These are phyloP conservation scores for Cepaea nemoralis DNA, from an alignment of 1,140 invertebrate genomes.

Conservation along the genomic window DNA sequence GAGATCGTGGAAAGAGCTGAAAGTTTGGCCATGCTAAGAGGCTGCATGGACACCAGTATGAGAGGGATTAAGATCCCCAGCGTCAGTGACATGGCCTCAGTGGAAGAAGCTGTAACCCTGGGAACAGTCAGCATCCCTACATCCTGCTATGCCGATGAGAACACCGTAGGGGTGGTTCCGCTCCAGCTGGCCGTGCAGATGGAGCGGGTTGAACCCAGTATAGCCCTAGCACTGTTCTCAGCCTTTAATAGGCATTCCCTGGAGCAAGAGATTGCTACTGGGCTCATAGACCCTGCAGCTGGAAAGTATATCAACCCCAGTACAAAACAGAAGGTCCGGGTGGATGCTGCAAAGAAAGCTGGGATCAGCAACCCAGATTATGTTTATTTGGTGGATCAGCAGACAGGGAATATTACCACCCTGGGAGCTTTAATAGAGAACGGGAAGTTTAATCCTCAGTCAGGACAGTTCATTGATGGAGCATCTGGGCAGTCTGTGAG, in stretches of 20 bases:
- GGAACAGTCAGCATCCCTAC: slow-evolving; percentile 60
- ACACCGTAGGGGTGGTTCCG: slow-evolving; percentile 48
- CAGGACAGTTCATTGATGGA: slow-evolving; percentile 81
- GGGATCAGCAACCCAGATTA: slow-evolving; percentile 60
- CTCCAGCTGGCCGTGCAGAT: slow-evolving; percentile 57
- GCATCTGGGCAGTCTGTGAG: slow-evolving; percentile 80
- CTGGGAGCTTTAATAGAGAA: slow-evolving; percentile 57
- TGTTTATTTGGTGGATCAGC: slow-evolving; percentile 63
- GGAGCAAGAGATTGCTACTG: slow-evolving; percentile 81
- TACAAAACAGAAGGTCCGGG: slow-evolving; percentile 53
- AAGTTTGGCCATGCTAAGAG: slow-evolving; percentile 54
- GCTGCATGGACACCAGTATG: slow-evolving; percentile 54
- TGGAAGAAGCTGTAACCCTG: slow-evolving; percentile 62
- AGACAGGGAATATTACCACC: slow-evolving; percentile 55
- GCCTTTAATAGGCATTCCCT: slow-evolving; percentile 77
- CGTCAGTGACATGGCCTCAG: slow-evolving; percentile 44
- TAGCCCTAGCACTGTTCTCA: slow-evolving; percentile 75
- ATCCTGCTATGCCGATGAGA: slow-evolving; percentile 53
- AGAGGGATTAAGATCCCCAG: slow-evolving; percentile 51
- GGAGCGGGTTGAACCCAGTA: slow-evolving; percentile 64
- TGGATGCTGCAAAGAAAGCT: slow-evolving; percentile 74
- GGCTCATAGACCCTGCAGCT: slow-evolving; percentile 75
- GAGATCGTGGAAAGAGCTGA: slow-evolving; percentile 54
- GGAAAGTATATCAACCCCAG: slow-evolving; percentile 55
- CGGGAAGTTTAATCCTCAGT: slow-evolving; percentile 78